Evolutionary conservation across 2,888 invertebrate genomes (phyloP).

Genomic region (Marronus borbonicus): DNA sequence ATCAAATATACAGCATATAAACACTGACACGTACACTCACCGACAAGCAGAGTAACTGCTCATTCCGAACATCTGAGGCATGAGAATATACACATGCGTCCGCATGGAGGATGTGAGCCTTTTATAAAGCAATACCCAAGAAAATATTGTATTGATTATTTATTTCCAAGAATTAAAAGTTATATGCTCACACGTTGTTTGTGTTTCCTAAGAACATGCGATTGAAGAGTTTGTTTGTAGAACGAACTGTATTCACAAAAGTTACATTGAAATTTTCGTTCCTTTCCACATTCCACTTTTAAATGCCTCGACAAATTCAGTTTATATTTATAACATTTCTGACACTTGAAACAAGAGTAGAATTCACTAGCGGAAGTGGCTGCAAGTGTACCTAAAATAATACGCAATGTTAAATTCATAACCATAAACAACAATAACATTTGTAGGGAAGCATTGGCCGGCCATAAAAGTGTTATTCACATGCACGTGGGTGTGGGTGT

Average conservation of each 20-base stretch:
- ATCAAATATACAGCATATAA: no score
- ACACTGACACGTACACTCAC: no score
- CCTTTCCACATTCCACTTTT: conserved; percentile 67
- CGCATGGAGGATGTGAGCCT: no score
- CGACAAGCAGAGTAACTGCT: no score
- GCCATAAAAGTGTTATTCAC: no score
- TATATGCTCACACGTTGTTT: background rate
- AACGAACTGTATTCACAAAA: conserved; percentile 76
- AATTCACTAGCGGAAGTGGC: conserved; percentile 57
- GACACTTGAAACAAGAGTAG: conserved; percentile 68
- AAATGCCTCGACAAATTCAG: conserved; percentile 65
- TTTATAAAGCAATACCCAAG: background rate
- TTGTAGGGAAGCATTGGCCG: no score
- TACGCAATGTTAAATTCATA: no score
- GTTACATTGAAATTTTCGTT: conserved; percentile 61
- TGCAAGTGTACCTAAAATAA: conserved; percentile 10
- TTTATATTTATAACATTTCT: conserved; percentile 60
- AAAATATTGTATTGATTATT: background rate
- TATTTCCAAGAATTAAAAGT: background rate
- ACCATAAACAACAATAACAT: no score
- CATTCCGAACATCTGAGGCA: no score
- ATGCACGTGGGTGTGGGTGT: no score
- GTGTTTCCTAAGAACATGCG: conserved; percentile 61
- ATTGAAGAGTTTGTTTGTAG: conserved; percentile 75
- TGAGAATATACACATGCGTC: no score